These are phyloP conservation scores for Chrysemys picta DNA, from an alignment of 2,113 vertebrate genomes.

Conservation along the genomic window DNA sequence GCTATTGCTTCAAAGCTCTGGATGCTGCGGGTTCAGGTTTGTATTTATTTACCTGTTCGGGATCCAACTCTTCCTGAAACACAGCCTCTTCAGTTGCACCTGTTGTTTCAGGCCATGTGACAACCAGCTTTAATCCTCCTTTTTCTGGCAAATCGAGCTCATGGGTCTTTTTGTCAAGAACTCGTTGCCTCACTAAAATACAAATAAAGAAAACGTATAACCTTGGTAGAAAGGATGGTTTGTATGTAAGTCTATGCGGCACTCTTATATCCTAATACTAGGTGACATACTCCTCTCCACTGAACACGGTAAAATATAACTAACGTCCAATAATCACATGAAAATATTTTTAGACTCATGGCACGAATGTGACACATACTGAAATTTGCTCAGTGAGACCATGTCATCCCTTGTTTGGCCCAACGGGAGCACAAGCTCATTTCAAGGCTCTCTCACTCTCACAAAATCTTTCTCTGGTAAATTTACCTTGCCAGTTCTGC, in stretches of 20 bases:
- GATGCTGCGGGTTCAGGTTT: not conserved
- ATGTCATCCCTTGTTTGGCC: not conserved
- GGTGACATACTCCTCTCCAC: accelerated
- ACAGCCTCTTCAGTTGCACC: not conserved
- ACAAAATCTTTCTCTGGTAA: not conserved
- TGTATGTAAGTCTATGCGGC: not conserved
- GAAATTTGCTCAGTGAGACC: not conserved
- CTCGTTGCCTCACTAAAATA: slow-evolving; percentile 80
- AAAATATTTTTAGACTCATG: not conserved
- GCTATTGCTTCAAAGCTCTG: not conserved
- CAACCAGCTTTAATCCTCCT: slow-evolving; percentile 72
- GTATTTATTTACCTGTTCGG: slow-evolving; percentile 25
- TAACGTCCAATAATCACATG: not conserved
- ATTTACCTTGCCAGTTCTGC: not conserved
- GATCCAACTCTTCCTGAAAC: not conserved
- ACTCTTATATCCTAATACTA: not conserved
- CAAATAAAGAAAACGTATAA: not conserved
- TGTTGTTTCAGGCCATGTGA: slow-evolving; percentile 66
- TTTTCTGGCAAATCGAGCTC: slow-evolving; percentile 69
- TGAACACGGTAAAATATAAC: not conserved
- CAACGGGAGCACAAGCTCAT: not conserved
- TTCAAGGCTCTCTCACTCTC: not conserved
- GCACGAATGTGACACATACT: not conserved
- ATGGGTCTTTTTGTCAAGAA: slow-evolving; percentile 82
- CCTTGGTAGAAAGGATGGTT: not conserved